Percentiles rank a stretch among this genome's conserved stretches.
Evolutionary conservation across 2,888 invertebrate species (phyloP).

Genomic region (Scotopteryx bipunctaria): DNA sequence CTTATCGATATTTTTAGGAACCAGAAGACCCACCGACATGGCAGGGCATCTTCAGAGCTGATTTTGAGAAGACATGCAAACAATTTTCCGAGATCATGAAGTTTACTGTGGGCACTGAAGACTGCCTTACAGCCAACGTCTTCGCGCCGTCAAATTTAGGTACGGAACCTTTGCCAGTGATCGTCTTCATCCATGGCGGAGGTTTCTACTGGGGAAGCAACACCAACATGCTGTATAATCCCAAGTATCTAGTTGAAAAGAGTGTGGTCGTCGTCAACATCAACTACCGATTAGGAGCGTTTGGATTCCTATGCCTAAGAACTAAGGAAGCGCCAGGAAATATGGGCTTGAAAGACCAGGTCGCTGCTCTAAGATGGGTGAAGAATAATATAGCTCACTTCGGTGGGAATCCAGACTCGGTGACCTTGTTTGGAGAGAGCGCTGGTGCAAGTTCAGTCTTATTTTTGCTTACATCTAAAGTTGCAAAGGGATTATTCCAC

Average conservation of each 20-base stretch:
- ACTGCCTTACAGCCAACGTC: constrained; percentile 13
- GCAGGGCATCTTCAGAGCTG: constrained; percentile 3
- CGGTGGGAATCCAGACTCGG: constrained; percentile 46
- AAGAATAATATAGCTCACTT: constrained; percentile 48
- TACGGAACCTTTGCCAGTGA: constrained; percentile 12
- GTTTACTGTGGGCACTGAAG: constrained; percentile 7
- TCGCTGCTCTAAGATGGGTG: constrained; percentile 49
- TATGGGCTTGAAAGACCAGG: constrained; percentile 50
- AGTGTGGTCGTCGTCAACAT: constrained; percentile 47
- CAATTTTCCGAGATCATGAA: constrained; percentile 6
- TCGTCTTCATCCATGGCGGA: constrained; percentile 46
- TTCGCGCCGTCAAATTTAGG: constrained; percentile 1
- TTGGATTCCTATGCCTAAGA: constrained; percentile 50
- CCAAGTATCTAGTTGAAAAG: constrained; percentile 47
- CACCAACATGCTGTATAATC: constrained; percentile 42
- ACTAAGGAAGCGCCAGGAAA: constrained; percentile 50
- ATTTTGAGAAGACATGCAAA: constrained; percentile 9
- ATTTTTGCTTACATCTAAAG: constrained; percentile 44
- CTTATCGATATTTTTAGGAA: constrained; percentile 3
- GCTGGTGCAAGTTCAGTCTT: constrained; percentile 1
- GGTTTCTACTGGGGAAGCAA: constrained; percentile 46
- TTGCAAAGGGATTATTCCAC: constrained; percentile 50
- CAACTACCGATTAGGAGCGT: constrained; percentile 49
- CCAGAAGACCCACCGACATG: constrained; percentile 7
- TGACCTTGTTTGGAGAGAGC: constrained; percentile 37